Evolutionary conservation across 1,140 invertebrate genomes (phyloP).

Genomic region (Temnothorax curvispinosus): DNA sequence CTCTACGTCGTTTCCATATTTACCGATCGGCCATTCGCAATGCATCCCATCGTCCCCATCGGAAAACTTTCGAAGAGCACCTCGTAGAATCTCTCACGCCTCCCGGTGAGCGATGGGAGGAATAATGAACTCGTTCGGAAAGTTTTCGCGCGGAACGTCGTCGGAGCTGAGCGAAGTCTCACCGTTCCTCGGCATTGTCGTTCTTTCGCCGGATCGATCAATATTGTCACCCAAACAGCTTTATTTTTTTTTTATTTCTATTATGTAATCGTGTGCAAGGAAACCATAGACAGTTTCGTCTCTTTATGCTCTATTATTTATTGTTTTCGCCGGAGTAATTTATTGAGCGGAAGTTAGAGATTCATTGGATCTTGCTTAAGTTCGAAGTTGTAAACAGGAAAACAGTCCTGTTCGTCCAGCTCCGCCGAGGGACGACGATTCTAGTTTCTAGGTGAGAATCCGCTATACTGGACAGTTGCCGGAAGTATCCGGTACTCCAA

Average conservation of each 20-base stretch:
- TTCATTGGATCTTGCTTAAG: not conserved
- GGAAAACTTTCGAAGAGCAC: constrained; percentile 41
- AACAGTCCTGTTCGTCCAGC: constrained; percentile 20
- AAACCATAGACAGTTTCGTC: not conserved
- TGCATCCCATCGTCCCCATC: constrained; percentile 21
- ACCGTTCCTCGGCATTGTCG: not conserved
- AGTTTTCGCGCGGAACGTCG: constrained; percentile 30
- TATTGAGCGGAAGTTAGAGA: constrained; percentile 6
- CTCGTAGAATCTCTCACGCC: constrained; percentile 17
- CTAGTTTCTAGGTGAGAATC: constrained; percentile 42
- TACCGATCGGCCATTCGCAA: constrained; percentile 59
- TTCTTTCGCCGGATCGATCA: not conserved
- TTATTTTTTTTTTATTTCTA: constrained; percentile 6
- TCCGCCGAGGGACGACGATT: constrained; percentile 30
- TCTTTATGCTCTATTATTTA: not conserved
- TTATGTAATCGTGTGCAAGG: not conserved
- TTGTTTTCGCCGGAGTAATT: not conserved
- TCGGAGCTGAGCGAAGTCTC: constrained; percentile 36
- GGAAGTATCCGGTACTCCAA: constrained; percentile 35
- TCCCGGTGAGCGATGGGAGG: not conserved
- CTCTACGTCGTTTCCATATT: constrained; percentile 37
- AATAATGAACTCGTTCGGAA: constrained; percentile 27
- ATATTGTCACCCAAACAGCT: not conserved
- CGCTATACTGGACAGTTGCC: constrained; percentile 19
- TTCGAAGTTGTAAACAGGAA: not conserved